Evolutionary conservation across 64 coral and sea anemone species (phyloP).

Genomic region (Astreopora myriophthalma): DNA sequence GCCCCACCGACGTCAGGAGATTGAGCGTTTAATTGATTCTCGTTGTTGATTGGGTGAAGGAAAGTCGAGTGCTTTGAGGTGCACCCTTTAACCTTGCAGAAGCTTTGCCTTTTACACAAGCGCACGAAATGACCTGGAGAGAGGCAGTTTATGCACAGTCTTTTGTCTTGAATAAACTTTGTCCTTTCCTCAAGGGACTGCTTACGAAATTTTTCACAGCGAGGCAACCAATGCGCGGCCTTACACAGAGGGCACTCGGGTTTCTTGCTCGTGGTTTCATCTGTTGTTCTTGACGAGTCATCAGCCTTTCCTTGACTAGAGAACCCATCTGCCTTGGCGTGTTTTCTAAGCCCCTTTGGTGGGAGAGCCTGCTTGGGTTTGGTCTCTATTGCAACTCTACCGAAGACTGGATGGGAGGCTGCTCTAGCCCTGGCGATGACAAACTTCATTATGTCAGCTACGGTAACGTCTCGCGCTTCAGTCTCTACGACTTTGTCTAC

Average conservation of each 20-base stretch:
- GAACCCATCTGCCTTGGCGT: not conserved
- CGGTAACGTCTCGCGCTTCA: constrained; percentile 7
- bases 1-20: not conserved
- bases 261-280: not conserved
- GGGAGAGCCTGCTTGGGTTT: constrained; percentile 45
- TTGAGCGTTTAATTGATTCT: not conserved
- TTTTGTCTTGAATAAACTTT: constrained; percentile 14
- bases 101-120: constrained; percentile 19
- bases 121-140: not conserved
- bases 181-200: constrained; percentile 29
- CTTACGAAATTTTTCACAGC: constrained; percentile 16
- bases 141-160: constrained; percentile 40
- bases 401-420: constrained; percentile 13
- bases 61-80: constrained; percentile 7
- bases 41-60: not conserved
- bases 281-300: not conserved
- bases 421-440: constrained; percentile 27
- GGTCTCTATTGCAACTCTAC: constrained; percentile 18
- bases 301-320: not conserved
- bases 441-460: constrained; percentile 27
- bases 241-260: not conserved
- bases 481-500: constrained; percentile 8
- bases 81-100: constrained; percentile 7
- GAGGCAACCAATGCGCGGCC: constrained; percentile 12
- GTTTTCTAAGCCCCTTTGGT: constrained; percentile 10